These are phyloP conservation scores for Melolontha melolontha DNA, from an alignment of 2,888 invertebrate species.

Conservation along the genomic window DNA sequence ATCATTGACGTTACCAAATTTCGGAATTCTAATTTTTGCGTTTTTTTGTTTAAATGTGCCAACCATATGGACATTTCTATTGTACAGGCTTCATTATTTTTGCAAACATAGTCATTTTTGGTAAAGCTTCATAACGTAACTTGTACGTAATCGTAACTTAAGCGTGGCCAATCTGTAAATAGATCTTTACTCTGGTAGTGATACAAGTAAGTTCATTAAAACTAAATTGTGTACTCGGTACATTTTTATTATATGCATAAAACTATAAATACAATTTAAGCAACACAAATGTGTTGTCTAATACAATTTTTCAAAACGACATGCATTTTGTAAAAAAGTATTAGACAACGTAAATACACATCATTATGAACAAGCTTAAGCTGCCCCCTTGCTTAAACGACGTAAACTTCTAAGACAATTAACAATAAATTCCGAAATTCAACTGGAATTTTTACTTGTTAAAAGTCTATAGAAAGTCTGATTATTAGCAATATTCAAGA, in stretches of 20 bases:
- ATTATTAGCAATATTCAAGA: slow-evolving; percentile 34
- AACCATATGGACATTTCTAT: too few relatives aligned
- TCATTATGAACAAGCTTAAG: slow-evolving; percentile 58
- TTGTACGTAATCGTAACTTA: too few relatives aligned
- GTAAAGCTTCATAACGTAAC: too few relatives aligned
- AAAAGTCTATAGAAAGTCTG: slow-evolving; percentile 23
- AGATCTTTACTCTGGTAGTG: too few relatives aligned
- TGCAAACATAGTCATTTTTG: too few relatives aligned
- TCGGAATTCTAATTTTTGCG: too few relatives aligned
- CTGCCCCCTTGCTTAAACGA: slow-evolving; percentile 64
- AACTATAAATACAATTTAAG: slow-evolving; percentile 44
- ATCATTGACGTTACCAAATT: too few relatives aligned
- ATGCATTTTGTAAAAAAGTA: slow-evolving; percentile 11
- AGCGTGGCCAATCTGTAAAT: too few relatives aligned
- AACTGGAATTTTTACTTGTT: not conserved
- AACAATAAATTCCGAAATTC: slow-evolving; percentile 39
- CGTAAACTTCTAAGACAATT: slow-evolving; percentile 45
- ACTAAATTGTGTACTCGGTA: not conserved
- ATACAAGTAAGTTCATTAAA: too few relatives aligned
- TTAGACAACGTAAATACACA: slow-evolving; percentile 21
- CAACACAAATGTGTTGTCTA: slow-evolving; percentile 29
- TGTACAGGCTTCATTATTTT: too few relatives aligned
- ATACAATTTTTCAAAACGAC: slow-evolving; percentile 12
- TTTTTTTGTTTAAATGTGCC: too few relatives aligned
- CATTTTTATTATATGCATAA: slow-evolving; percentile 34